phyloP scores from a whole-genome alignment of 2,113 vertebrate genomes.

The Picathartes gymnocephalus region DNA sequence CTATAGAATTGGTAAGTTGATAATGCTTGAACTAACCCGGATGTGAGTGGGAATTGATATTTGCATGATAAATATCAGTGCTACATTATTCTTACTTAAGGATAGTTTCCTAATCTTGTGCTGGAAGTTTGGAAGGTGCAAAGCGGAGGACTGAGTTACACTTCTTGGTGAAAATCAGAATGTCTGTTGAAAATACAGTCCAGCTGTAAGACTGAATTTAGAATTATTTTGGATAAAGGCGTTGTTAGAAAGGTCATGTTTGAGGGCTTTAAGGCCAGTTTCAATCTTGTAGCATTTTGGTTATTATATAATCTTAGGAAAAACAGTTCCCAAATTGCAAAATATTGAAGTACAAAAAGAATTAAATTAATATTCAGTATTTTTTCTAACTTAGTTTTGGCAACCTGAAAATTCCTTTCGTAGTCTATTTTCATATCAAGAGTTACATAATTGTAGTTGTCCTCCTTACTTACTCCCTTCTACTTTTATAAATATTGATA shows the following conservation, averaged over 20 bases:
- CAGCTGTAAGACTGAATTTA: neutral
- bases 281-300: neutral
- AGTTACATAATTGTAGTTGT: neutral
- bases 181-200: neutral
- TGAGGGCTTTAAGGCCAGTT: neutral
- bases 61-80: neutral
- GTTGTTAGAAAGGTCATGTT: neutral
- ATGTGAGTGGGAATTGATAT: neutral
- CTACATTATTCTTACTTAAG: neutral
- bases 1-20: slow-evolving; percentile 86
- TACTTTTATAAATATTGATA: neutral
- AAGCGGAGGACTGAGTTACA: neutral
- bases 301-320: neutral
- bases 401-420: neutral
- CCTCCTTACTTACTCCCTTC: neutral
- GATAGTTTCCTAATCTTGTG: neutral
- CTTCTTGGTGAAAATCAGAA: neutral
- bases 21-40: neutral
- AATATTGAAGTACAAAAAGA: neutral
- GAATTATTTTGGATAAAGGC: neutral
- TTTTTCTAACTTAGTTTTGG: neutral
- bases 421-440: neutral
- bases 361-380: neutral
- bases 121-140: neutral
- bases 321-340: neutral